phyloP scores from a whole-genome alignment of 2,888 invertebrate species.

The Schizotus pectinicornis region DNA sequence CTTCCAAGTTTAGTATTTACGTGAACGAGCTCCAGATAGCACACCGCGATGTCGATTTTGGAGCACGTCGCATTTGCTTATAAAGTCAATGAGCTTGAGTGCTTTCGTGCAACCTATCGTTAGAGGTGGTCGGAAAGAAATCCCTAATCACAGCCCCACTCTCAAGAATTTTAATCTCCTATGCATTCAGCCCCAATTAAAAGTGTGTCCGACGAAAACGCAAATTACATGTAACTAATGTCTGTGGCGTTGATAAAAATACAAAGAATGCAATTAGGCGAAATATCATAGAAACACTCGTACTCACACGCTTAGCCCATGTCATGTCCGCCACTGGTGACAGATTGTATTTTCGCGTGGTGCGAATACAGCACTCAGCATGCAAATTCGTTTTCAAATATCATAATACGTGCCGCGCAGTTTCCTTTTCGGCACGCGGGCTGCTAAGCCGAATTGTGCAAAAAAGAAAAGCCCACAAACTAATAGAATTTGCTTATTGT shows the following conservation, averaged over 20 bases:
- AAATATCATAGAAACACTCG: conserved; percentile 44
- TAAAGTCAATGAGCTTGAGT: too few species aligned
- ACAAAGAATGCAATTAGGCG: conserved; percentile 44
- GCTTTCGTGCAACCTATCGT: too few species aligned
- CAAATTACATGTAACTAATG: conserved; percentile 41
- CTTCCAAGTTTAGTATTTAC: too few species aligned
- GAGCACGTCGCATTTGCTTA: too few species aligned
- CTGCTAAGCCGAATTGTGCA: not conserved
- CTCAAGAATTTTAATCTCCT: too few species aligned
- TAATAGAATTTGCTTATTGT: too few species aligned
- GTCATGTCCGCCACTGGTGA: conserved; percentile 43
- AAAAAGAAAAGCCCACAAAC: not conserved
- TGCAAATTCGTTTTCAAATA: conserved; percentile 47
- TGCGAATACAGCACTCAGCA: conserved; percentile 38
- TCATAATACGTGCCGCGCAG: conserved; percentile 35
- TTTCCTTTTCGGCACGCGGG: not conserved
- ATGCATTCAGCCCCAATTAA: conserved; percentile 11
- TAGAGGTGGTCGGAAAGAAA: too few species aligned
- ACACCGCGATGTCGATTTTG: too few species aligned
- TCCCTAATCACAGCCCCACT: too few species aligned
- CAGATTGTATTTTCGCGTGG: conserved; percentile 52
- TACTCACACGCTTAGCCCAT: conserved; percentile 45
- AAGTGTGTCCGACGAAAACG: conserved; percentile 25
- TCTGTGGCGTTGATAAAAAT: conserved; percentile 38
- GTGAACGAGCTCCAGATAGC: too few species aligned